Evolutionary conservation across 2,888 invertebrate genomes (phyloP), one percentile per base, ranked within the genome.

Genomic region (Aleiodes leptofemur): DNA sequence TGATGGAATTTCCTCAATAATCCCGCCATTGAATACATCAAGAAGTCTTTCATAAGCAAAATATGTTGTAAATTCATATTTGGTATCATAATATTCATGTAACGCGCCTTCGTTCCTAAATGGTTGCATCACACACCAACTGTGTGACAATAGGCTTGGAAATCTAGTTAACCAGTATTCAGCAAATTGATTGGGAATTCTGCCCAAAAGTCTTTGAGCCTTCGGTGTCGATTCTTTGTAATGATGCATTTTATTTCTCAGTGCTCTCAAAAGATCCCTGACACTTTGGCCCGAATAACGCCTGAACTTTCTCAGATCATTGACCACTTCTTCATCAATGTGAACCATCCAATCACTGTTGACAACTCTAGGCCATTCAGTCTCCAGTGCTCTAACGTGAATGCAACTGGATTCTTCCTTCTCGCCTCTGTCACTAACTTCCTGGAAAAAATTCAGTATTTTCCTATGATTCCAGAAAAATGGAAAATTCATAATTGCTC

Each of bases 241-340:
- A 90, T 98, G 98, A 90, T 98, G 97, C 94, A 97, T 97, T 93
- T 99, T 99, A 90, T 99, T 99, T 86, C 99, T 91, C 84, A 99
- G 92, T 0, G 99, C 99, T 74, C 99, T 91, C 13, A 99, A 90
- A 51, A 99, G 91, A 90, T 99, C 99, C 78, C 97, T 91, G 14
- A 97, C 95, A 84, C 96, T 96, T 81, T 95, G 93, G 0, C 97
- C 97, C 82, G 95, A 93, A 90, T 99, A 99, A 9, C 96, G 95
- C 72, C 99, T 93, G 86, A 97, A 96, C 87, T 96, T 96, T 77
- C 97, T 92, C 80, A 99, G 91, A 92, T 99, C 99, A 79, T 93
- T 93, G n/a, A 96, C 96, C 13, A 99, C 95, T 82, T 94, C 93
- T 2, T 90, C 87, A 84, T 97, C 96, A 80, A 99, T 95, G 84